These are phyloP conservation scores for Neomonachus schauinslandi DNA, from an alignment of 2,113 vertebrate genomes.

Conservation along the genomic window DNA sequence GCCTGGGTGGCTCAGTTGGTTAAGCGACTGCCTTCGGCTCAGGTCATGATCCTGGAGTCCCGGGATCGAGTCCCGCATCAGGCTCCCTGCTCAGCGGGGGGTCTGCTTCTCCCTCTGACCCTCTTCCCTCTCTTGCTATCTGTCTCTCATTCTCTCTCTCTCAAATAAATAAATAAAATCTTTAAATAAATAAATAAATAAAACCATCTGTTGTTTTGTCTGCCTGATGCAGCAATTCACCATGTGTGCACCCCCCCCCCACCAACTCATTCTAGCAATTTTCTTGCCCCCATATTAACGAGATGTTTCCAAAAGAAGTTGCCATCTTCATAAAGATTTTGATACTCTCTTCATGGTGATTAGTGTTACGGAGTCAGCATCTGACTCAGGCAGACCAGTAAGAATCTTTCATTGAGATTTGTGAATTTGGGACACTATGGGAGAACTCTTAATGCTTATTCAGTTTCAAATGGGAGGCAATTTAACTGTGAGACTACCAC, in stretches of 20 bases:
- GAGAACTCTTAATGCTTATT: background rate
- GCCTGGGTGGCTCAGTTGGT: too few relatives aligned
- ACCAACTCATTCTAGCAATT: background rate
- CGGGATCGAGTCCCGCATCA: too few relatives aligned
- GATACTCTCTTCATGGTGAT: background rate
- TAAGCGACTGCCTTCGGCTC: too few relatives aligned
- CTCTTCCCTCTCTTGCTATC: too few relatives aligned
- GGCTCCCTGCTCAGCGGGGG: too few relatives aligned
- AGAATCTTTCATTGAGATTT: background rate
- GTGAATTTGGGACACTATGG: background rate
- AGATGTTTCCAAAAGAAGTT: background rate
- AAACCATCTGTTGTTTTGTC: slow-evolving; percentile 51
- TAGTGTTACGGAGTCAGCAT: background rate
- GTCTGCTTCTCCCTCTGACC: too few relatives aligned
- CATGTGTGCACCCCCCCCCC: background rate
- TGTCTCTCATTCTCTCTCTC: too few relatives aligned
- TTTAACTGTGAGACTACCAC: background rate
- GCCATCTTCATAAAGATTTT: background rate
- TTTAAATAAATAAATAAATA: too few relatives aligned
- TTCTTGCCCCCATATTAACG: background rate
- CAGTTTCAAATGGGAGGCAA: background rate
- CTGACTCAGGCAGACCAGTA: background rate
- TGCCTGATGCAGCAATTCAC: background rate
- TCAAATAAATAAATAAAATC: too few relatives aligned
- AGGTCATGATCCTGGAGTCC: too few relatives aligned